Percentiles rank a stretch among this genome's conserved stretches.
These are phyloP conservation scores for Sparus aurata DNA, from an alignment of 2,797 vertebrate genomes.

Conservation along the genomic window DNA sequence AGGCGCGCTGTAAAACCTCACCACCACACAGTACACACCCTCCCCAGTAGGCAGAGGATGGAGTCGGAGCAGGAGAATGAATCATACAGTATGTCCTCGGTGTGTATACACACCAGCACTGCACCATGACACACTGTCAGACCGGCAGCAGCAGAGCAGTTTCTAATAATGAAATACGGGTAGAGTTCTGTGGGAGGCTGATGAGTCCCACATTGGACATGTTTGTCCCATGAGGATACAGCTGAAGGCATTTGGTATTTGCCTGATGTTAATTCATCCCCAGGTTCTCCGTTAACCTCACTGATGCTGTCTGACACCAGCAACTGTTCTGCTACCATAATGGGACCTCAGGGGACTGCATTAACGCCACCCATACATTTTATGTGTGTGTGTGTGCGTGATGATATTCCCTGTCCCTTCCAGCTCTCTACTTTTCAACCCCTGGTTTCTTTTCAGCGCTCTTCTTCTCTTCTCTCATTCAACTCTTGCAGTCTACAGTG, in stretches of 20 bases:
- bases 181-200: neutral
- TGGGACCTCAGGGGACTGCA: conserved; percentile 20
- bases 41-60: conserved; percentile 28
- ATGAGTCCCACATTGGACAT: neutral
- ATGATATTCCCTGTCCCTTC: neutral
- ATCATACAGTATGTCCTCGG: conserved; percentile 36
- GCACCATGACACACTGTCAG: conserved; percentile 38
- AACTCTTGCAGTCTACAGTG: neutral
- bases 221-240: conserved; percentile 13
- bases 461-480: neutral
- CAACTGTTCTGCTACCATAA: conserved; percentile 22
- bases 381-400: conserved; percentile 5
- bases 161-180: conserved; percentile 48
- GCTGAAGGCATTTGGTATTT: conserved; percentile 16
- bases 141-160: conserved; percentile 11
- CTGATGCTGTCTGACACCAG: conserved; percentile 25
- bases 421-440: neutral
- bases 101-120: conserved; percentile 19
- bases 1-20: conserved; percentile 9
- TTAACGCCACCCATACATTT: conserved; percentile 2
- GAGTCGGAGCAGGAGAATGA: conserved; percentile 33
- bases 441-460: neutral
- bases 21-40: neutral
- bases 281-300: conserved; percentile 21
- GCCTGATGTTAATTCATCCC: conserved; percentile 28